Conservation (phyloP, 2,797 vertebrate species). For the Cirrhinus mrigala region DNA sequence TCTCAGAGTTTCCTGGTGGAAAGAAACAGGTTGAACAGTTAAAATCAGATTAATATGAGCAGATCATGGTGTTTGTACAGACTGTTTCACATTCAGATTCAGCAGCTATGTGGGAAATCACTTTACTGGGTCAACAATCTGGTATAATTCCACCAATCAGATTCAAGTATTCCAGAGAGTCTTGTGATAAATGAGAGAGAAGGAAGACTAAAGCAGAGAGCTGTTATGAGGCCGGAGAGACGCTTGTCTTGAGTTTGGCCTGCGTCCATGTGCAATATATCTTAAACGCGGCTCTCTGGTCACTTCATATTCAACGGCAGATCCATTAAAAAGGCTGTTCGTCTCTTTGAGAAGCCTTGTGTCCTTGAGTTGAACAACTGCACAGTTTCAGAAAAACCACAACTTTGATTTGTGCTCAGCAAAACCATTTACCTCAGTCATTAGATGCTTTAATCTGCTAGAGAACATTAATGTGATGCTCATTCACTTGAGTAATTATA, state of each 20-base stretch:
- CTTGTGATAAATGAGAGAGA: not conserved
- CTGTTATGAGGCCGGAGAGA: not conserved
- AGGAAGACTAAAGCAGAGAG: not conserved
- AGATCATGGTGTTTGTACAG: not conserved
- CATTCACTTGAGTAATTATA: not conserved
- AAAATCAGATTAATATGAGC: not conserved
- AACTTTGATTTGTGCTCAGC: not conserved
- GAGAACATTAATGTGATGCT: not conserved
- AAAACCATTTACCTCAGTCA: not conserved
- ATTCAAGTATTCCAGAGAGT: not conserved
- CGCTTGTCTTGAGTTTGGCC: not conserved
- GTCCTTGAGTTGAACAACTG: not conserved
- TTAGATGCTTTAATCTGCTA: not conserved
- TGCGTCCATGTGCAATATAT: not conserved
- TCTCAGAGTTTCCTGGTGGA: slow-evolving; percentile 69
- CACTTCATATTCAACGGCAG: not conserved
- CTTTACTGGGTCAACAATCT: not conserved
- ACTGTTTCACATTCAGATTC: not conserved
- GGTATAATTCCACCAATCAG: not conserved
- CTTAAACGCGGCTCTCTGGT: not conserved
- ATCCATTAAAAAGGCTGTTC: not conserved
- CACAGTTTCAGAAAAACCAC: not conserved
- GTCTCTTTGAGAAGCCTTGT: not conserved
- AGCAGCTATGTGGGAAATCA: not conserved
- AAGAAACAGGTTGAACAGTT: slow-evolving; percentile 24